A percentile compares a stretch with the other conserved stretches of the same genome.
Conservation (phyloP, 2,113 vertebrate genomes). For the Marcusenius ussheri region DNA sequence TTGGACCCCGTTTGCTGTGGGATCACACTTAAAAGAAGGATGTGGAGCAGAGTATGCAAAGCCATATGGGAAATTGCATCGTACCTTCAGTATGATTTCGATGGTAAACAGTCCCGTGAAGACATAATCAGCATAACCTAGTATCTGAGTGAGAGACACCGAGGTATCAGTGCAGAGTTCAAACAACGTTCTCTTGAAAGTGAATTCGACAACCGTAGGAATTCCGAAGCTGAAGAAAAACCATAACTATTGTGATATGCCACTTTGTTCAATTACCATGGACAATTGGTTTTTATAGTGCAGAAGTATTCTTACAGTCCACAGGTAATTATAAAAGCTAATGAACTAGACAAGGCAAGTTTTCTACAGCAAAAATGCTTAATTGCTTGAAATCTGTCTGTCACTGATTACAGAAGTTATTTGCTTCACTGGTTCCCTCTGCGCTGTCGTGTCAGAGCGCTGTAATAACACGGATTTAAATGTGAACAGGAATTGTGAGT, state of each 20-base stretch:
- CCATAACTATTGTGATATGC: neutral
- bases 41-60: neutral
- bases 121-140: conserved; percentile 98
- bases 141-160: conserved; percentile 69
- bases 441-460: neutral
- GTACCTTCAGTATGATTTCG: conserved; percentile 99
- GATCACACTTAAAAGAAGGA: neutral
- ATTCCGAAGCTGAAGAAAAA: neutral
- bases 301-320: neutral
- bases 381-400: conserved; percentile 2
- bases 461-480: neutral
- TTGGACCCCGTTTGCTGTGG: neutral
- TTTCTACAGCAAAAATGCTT: neutral
- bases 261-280: neutral
- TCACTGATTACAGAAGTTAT: neutral
- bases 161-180: conserved; percentile 8
- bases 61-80: conserved; percentile 15
- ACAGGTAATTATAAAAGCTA: neutral
- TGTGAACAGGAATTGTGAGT: neutral
- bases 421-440: neutral
- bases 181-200: neutral
- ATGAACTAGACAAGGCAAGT: neutral
- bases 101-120: conserved; percentile 99
- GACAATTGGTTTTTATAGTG: neutral
- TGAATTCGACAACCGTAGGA: neutral